Evolutionary conservation across 2,888 invertebrate genomes (phyloP), one percentile per base, ranked within the genome.

Genomic region (Harpagoxenus sublaevis): DNA sequence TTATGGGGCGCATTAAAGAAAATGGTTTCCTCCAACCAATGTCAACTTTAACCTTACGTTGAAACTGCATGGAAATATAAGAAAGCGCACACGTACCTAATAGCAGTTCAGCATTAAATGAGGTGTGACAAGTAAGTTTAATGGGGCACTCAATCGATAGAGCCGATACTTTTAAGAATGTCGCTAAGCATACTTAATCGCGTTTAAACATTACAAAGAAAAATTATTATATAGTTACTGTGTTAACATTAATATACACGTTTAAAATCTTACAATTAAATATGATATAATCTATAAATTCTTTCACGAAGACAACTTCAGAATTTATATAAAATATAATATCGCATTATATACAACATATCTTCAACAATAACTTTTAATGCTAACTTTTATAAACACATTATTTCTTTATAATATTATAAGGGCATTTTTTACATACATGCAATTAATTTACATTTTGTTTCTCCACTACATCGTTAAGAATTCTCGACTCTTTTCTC

Each of bases 1-100:
- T 89, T 86, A 89, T 77, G 39, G n/a, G 15, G 5, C 31, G 31
- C 45, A 53, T 88, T 70, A 73, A 77, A 51, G 73, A 45, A 83
- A 79, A 87, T 55, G 28, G 35, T 63, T 39, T 31, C 53, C 28
- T 12, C 15, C 5, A 48, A 57, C 10, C 31, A 23, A 23, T 23
- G 8, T 79, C 48, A 60, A 66, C 6, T 79, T 73, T 18, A 63
- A 15, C 8, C 1, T 31, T 48, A 48, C 35, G n/a, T 60, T 48
- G 15, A 35, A 45, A 39, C 12, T 48, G 12, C 6, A 48, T 60
- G 4, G 15, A 71, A 57, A 60, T 35, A 15, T 39, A 39, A 57
- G 31, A 45, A 60, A 71, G 10, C 15, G n/a, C 5, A 45, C 8
- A 18, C 5, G 23, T 15, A 23, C 23, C 23, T 23, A 12, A 9